Base-by-base conservation (phyloP, 2,797 vertebrate genomes). In the Schizothorax lantsangensis region DNA sequence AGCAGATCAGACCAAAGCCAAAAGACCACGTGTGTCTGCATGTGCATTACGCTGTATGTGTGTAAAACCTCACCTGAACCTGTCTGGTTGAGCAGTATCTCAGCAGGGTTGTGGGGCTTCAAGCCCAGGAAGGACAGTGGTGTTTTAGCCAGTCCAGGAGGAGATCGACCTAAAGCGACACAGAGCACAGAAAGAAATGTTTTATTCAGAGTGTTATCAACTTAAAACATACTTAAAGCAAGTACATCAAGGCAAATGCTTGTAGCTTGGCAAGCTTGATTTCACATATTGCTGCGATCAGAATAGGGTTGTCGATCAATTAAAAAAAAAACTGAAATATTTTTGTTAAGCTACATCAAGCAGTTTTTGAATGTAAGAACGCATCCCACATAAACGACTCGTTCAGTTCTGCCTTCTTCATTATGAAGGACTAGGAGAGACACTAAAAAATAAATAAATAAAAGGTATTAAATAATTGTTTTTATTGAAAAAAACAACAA, bases 31-130 rank as follows among this genome's bases (percentile, higher is more conserved):
- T 40, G 82, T 71, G 45, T 54, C 11, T 66, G 43, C 43, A 38
- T 49, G 54, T 47, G 62, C n/a, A 64, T 15, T 36, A 26, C 3
- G 26, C n/a, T 71, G 79, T 40, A 57, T 69, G 15, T 79, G 73
- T 45, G 52, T 79, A 66, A 14, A 30, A 45, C 74, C 26, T 90
- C 71, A 98, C 98, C 98, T 95, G 95, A 92, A 89, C 98, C 97
- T 0, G 96, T 96, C 2, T 97, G 97, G 81, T 98, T 96, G 89
- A 99, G 93, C 19, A 96, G 89, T 89, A 99, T 97, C 72, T 99
- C 97, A 0, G 97, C 97, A 0, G 98, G 98, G 89, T 99, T 99
- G 93, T 99, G 98, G 47, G 98, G 98, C 79, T 99, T 99, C 91
- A 99, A 92, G 30, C 98, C 98, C 91, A 99, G 92, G 1, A 97